Evolutionary conservation across 1,140 invertebrate genomes (phyloP).

Genomic region (Eumeta japonica): DNA sequence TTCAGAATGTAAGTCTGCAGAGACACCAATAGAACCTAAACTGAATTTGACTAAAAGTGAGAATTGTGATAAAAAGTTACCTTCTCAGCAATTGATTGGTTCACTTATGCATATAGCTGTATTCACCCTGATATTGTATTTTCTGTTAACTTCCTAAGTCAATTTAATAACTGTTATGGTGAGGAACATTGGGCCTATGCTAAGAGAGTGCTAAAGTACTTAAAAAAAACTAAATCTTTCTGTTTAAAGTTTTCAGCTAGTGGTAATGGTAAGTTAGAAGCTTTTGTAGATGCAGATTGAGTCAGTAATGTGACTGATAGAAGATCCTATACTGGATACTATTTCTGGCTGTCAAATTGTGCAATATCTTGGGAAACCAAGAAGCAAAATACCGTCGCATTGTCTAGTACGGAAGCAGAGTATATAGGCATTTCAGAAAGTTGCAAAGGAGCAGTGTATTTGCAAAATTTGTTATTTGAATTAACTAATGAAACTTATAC

Average conservation of each 20-base stretch:
- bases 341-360: slow-evolving; percentile 17
- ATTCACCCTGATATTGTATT: slow-evolving; percentile 34
- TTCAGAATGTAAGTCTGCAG: neutral
- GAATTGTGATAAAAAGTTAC: too few relatives aligned
- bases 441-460: slow-evolving; percentile 17
- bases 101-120: slow-evolving; percentile 28
- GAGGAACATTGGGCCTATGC: slow-evolving; percentile 12
- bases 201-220: slow-evolving; percentile 19
- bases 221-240: slow-evolving; percentile 18
- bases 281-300: slow-evolving; percentile 36
- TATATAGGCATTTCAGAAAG: slow-evolving; percentile 25
- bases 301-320: slow-evolving; percentile 16
- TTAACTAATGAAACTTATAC: slow-evolving; percentile 7
- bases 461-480: slow-evolving; percentile 12
- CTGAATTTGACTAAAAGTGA: too few relatives aligned
- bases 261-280: too few relatives aligned
- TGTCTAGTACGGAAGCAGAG: slow-evolving; percentile 38
- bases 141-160: slow-evolving; percentile 16
- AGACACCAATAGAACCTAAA: neutral
- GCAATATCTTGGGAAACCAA: slow-evolving; percentile 25
- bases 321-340: slow-evolving; percentile 32
- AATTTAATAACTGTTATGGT: slow-evolving; percentile 15
- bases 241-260: too few relatives aligned
- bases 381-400: slow-evolving; percentile 31
- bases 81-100: too few relatives aligned